Conservation (phyloP, 2,113 vertebrate genomes). For the Mola mola region DNA sequence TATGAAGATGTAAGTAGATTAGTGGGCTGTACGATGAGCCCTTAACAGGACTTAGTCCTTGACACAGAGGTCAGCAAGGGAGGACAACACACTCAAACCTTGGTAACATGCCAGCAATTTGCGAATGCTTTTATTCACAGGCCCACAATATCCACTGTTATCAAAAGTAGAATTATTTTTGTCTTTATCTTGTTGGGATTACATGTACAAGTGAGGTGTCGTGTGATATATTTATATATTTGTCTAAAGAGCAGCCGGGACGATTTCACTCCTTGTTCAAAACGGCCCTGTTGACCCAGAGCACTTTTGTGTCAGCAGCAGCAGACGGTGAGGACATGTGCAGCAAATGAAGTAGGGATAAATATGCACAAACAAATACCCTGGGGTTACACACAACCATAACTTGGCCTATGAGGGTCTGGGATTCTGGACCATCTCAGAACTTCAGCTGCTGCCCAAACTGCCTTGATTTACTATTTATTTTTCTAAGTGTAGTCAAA, state of each 20-base stretch:
- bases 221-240: slow-evolving; percentile 26
- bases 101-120: slow-evolving; percentile 27
- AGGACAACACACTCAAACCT: slow-evolving; percentile 12
- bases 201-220: not conserved
- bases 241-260: slow-evolving; percentile 4
- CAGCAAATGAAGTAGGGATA: slow-evolving; percentile 10
- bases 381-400: slow-evolving; percentile 6
- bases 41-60: slow-evolving; percentile 51
- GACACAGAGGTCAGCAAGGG: slow-evolving; percentile 25
- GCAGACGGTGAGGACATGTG: slow-evolving; percentile 7
- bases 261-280: not conserved
- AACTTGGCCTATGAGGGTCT: slow-evolving; percentile 35
- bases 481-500: slow-evolving; percentile 14
- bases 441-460: slow-evolving; percentile 28
- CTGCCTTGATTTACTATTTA: too few relatives aligned
- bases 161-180: too few relatives aligned
- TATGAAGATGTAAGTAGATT: slow-evolving; percentile 62
- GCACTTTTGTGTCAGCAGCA: slow-evolving; percentile 1
- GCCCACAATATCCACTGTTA: too few relatives aligned
- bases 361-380: slow-evolving; percentile 36
- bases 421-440: slow-evolving; percentile 39
- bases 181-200: too few relatives aligned
- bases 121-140: too few relatives aligned
- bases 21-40: slow-evolving; percentile 41
- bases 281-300: slow-evolving; percentile 9